Conservation (phyloP, 2,113 vertebrate genomes). For the Micronycteris hirsuta region DNA sequence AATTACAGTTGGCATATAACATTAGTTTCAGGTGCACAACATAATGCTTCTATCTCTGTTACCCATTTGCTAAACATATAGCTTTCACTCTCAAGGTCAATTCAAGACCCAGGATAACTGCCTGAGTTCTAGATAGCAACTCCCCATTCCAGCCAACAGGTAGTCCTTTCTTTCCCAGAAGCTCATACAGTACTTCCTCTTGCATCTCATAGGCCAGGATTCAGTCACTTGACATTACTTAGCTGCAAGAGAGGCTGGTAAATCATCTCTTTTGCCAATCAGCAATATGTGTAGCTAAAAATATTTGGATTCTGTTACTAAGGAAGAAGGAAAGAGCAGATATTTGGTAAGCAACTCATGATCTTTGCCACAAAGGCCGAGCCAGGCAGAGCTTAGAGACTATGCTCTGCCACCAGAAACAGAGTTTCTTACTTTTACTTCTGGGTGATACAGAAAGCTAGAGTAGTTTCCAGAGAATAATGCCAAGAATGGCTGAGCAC, state of each 20-base stretch:
- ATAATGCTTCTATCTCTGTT: neutral
- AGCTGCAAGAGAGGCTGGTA: neutral
- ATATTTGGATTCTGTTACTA: neutral
- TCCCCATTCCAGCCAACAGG: neutral
- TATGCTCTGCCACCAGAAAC: neutral
- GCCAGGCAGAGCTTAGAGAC: neutral
- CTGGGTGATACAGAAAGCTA: neutral
- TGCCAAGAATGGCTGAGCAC: neutral
- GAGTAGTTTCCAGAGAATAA: neutral
- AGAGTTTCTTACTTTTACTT: slow-evolving; percentile 9
- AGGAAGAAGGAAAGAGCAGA: neutral
- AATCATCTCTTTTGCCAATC: neutral
- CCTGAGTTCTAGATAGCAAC: neutral
- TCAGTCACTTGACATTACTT: neutral
- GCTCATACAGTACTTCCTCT: neutral
- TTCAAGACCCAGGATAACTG: neutral
- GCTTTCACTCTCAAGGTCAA: neutral
- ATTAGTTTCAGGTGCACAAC: neutral
- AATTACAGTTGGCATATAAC: neutral
- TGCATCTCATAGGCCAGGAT: neutral
- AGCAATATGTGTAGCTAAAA: neutral
- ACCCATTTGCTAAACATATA: neutral
- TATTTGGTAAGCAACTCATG: neutral
- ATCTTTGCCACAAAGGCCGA: neutral
- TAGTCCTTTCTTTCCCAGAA: neutral